A percentile compares a stretch with the other conserved stretches of the same genome.
These are phyloP conservation scores for Neodon shergylaensis DNA, from an alignment of 2,113 vertebrate genomes.

Conservation along the genomic window DNA sequence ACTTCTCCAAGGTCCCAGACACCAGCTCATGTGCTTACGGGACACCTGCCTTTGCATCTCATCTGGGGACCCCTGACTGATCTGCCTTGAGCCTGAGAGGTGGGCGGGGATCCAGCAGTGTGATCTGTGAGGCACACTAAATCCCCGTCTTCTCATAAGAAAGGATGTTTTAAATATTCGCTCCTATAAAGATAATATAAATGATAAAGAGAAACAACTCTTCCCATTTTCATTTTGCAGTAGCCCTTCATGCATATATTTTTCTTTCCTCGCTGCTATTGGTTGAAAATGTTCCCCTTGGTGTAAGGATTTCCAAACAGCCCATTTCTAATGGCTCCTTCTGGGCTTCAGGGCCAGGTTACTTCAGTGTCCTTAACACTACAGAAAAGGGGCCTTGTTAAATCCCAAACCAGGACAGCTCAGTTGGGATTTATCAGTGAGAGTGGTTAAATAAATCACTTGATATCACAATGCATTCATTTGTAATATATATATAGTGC, in stretches of 20 bases:
- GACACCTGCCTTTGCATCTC: background rate
- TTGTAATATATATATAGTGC: background rate
- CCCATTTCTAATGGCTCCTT: background rate
- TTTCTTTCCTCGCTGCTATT: background rate
- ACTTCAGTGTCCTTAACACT: background rate
- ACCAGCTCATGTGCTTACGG: rapidly evolving
- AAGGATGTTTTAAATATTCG: background rate
- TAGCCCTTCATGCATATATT: background rate
- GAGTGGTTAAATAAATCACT: constrained; percentile 14
- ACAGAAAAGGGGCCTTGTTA: too few relatives aligned
- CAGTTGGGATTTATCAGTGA: background rate
- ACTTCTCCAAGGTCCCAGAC: background rate
- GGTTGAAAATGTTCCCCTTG: background rate
- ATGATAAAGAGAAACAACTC: background rate
- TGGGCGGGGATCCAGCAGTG: background rate
- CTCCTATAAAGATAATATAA: background rate
- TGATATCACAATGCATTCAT: background rate
- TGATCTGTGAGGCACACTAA: background rate
- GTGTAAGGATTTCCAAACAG: background rate
- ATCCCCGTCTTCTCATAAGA: background rate
- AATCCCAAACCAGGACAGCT: background rate
- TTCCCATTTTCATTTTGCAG: background rate
- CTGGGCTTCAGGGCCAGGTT: background rate
- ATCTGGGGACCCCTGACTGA: background rate
- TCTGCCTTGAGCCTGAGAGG: background rate